A percentile compares a stretch with the other conserved stretches of the same genome.
Conservation (phyloP, 2,113 vertebrate genomes). For the Gasterosteus aculeatus region DNA sequence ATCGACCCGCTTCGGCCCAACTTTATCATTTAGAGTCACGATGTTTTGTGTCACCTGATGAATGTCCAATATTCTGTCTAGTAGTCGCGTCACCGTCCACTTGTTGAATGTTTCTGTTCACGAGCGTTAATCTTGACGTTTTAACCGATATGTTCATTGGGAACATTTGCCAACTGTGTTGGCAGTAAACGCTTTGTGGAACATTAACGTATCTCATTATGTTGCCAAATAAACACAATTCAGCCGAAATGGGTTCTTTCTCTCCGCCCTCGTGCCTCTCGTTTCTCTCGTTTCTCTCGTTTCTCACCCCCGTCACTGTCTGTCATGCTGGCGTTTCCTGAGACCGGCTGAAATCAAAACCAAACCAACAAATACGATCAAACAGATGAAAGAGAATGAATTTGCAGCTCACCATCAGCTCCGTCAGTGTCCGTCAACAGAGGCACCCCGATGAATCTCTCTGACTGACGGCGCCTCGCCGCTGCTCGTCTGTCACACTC, state of each 20-base stretch:
- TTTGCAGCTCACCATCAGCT: constrained; percentile 18
- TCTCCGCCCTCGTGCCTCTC: neutral
- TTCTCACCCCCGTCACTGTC: neutral
- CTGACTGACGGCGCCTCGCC: constrained; percentile 51
- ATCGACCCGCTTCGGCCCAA: neutral
- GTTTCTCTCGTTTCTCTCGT: neutral
- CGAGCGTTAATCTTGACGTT: neutral
- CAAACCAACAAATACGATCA: constrained; percentile 4
- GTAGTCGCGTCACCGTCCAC: neutral
- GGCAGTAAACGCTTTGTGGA: neutral
- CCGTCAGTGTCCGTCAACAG: constrained; percentile 13
- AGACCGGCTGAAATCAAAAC: constrained; percentile 5
- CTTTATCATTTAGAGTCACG: neutral
- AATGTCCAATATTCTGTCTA: neutral
- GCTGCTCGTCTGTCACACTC: constrained; percentile 53
- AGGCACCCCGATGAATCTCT: constrained; percentile 51
- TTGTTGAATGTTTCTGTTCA: neutral
- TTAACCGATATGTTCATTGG: neutral
- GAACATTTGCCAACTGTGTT: neutral
- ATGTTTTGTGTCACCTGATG: neutral
- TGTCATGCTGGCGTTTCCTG: neutral
- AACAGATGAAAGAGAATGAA: neutral
- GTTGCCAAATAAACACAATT: neutral
- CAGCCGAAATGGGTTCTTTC: neutral
- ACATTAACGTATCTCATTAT: neutral